These are phyloP conservation scores for Drosophila kohkoa DNA, from an alignment of 1,140 invertebrate genomes.

Conservation along the genomic window DNA sequence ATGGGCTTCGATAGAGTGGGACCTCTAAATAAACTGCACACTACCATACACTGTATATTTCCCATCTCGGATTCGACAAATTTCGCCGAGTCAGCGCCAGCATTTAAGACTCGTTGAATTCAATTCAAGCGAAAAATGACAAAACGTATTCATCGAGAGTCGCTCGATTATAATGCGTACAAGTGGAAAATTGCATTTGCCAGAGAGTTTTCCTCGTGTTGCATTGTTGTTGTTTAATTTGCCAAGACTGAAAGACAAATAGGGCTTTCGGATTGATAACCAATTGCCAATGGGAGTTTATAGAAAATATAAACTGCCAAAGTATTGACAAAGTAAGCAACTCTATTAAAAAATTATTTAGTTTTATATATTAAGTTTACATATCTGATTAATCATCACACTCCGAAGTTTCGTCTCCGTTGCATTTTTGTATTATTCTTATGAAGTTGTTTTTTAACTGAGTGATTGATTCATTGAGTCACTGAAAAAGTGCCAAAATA, in stretches of 20 bases:
- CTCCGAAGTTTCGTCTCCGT: too few relatives aligned
- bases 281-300: constrained; percentile 18
- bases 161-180: constrained; percentile 39
- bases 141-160: constrained; percentile 44
- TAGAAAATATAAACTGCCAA: background rate
- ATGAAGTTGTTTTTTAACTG: too few relatives aligned
- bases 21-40: background rate
- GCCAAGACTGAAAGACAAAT: constrained; percentile 19
- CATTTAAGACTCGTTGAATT: constrained; percentile 56
- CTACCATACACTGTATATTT: background rate
- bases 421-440: too few relatives aligned
- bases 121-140: constrained; percentile 45
- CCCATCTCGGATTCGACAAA: background rate
- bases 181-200: constrained; percentile 74
- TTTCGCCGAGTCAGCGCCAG: constrained; percentile 60
- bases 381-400: too few relatives aligned
- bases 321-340: too few relatives aligned
- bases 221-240: constrained; percentile 31
- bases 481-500: too few relatives aligned
- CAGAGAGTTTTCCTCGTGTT: constrained; percentile 32
- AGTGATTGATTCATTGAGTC: too few relatives aligned
- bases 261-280: constrained; percentile 20
- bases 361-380: too few relatives aligned
- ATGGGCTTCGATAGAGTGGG: background rate
- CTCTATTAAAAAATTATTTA: too few relatives aligned